phyloP scores from a whole-genome alignment of 2,113 vertebrate species.

The Ramphastos sulfuratus region DNA sequence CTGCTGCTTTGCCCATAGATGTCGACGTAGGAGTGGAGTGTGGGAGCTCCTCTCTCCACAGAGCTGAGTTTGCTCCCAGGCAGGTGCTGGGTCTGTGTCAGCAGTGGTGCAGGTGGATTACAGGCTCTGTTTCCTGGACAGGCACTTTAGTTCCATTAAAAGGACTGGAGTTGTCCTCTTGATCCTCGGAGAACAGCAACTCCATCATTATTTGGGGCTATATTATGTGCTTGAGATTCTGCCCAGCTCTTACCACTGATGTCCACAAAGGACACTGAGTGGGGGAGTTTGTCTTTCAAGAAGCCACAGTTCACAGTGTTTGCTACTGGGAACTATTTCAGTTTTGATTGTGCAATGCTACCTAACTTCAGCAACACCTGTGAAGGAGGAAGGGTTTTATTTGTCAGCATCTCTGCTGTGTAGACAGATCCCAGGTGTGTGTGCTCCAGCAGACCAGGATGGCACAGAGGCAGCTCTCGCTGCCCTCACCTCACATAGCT shows the following conservation, averaged over 20 bases:
- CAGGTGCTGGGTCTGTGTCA: background rate
- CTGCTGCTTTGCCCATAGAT: conserved; percentile 12
- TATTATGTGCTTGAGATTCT: background rate
- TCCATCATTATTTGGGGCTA: background rate
- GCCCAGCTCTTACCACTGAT: background rate
- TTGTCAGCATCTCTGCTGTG: background rate
- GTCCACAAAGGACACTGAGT: background rate
- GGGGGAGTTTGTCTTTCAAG: background rate
- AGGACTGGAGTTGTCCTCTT: background rate
- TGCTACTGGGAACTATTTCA: background rate
- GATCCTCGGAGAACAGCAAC: background rate
- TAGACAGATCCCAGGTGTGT: background rate
- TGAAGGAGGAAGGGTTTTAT: background rate
- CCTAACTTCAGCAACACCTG: background rate
- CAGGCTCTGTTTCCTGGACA: background rate
- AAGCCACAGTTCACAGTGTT: background rate
- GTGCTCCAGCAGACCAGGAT: fast-evolving
- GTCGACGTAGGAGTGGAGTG: background rate
- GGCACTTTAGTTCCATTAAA: background rate
- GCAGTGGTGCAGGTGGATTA: background rate
- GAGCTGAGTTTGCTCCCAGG: background rate
- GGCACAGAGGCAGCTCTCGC: background rate
- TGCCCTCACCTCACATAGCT: background rate
- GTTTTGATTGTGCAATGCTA: background rate
- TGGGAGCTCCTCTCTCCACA: background rate